Evolutionary conservation across 2,797 vertebrate species (phyloP).

Genomic region (Sebastes hubbsi): DNA sequence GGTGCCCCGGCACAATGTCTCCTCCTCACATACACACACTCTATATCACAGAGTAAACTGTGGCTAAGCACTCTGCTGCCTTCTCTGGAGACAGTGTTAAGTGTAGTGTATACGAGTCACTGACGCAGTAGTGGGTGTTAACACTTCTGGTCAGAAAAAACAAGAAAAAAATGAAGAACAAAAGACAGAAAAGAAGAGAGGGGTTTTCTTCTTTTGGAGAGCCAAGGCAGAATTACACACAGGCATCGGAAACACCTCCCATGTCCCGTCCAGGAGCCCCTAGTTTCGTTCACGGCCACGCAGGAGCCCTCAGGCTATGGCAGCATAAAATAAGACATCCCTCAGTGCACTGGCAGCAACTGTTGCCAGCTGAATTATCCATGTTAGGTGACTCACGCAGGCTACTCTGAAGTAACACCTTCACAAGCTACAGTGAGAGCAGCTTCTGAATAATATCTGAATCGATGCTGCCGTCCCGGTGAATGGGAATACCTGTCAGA

Average conservation of each 20-base stretch:
- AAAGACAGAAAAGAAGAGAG: not conserved
- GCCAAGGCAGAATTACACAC: not conserved
- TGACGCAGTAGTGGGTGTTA: conserved; percentile 19
- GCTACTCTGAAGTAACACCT: conserved; percentile 36
- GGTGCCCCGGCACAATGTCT: not conserved
- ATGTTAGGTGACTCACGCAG: conserved; percentile 51
- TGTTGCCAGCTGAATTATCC: conserved; percentile 65
- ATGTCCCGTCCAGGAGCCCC: conserved; percentile 12
- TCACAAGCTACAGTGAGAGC: not conserved
- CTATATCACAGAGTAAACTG: not conserved
- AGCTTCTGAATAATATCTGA: conserved; percentile 19
- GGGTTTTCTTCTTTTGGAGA: conserved; percentile 20
- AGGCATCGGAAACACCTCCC: not conserved
- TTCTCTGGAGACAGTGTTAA: conserved; percentile 1
- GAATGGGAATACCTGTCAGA: conserved; percentile 12
- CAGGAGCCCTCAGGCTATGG: conserved; percentile 43
- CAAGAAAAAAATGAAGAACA: not conserved
- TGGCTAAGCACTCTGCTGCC: conserved; percentile 8
- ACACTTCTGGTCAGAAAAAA: conserved; percentile 22
- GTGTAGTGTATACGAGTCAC: not conserved
- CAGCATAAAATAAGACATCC: conserved; percentile 60
- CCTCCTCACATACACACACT: not conserved
- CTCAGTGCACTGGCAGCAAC: conserved; percentile 36
- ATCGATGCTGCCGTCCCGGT: not conserved
- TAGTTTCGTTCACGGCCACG: conserved; percentile 43